Percentiles rank a stretch among this genome's conserved stretches.
These are phyloP conservation scores for Gorsachius magnificus DNA, from an alignment of 2,797 vertebrate genomes.

Conservation along the genomic window DNA sequence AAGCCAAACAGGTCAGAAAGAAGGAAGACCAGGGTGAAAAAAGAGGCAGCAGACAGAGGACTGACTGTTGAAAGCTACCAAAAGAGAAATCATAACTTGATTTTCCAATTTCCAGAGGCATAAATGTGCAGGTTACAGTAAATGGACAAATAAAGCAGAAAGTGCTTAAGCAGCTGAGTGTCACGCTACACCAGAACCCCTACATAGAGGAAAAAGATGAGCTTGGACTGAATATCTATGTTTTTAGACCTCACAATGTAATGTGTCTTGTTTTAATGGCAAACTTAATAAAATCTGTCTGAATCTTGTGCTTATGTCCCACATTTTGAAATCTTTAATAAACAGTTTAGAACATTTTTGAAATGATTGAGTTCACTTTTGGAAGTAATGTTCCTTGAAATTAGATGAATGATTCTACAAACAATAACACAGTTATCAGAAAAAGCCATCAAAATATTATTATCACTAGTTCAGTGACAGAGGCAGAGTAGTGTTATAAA, in stretches of 20 bases:
- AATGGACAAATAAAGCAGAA: neutral
- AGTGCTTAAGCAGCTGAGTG: neutral
- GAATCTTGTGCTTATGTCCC: neutral
- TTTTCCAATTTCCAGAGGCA: neutral
- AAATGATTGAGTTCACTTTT: neutral
- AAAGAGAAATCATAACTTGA: neutral
- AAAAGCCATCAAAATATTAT: neutral
- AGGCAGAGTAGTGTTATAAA: neutral
- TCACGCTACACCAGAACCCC: neutral
- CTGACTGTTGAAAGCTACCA: neutral
- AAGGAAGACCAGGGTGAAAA: neutral
- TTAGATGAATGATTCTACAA: slow-evolving; percentile 23
- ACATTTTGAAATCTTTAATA: slow-evolving; percentile 14
- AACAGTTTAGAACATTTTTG: neutral
- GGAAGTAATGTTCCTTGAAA: neutral
- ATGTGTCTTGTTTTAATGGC: neutral
- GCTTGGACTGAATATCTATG: neutral
- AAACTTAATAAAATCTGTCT: neutral
- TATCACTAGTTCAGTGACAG: neutral
- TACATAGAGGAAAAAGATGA: neutral
- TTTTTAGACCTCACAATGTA: neutral
- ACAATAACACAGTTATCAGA: slow-evolving; percentile 6
- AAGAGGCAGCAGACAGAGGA: neutral
- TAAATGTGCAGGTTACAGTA: neutral
- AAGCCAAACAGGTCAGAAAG: neutral